Conservation (phyloP, 2,888 invertebrate genomes). For the Deroplatys truncata region DNA sequence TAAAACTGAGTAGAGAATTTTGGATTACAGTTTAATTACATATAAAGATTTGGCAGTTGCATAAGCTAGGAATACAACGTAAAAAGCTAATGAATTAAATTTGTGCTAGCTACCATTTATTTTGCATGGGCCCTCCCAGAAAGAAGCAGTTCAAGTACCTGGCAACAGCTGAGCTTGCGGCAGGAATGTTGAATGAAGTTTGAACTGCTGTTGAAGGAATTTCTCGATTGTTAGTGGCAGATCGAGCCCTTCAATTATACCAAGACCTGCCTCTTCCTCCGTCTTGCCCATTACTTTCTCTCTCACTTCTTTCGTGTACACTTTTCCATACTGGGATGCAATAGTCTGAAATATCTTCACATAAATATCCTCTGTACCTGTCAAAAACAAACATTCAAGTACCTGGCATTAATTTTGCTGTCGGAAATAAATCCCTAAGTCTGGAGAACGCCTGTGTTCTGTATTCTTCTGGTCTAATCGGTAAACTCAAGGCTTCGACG, state of each 20-base stretch:
- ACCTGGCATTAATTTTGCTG: conserved; percentile 15
- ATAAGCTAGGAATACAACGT: no score
- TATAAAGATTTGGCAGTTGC: no score
- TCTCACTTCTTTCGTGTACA: conserved; percentile 75
- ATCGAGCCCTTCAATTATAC: conserved; percentile 61
- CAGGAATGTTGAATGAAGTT: conserved; percentile 57
- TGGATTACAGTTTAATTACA: no score
- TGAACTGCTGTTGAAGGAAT: conserved; percentile 59
- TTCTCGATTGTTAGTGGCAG: conserved; percentile 65
- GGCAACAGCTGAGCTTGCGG: conserved; percentile 60
- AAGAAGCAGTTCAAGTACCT: conserved; percentile 49
- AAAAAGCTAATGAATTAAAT: no score
- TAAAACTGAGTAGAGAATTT: no score
- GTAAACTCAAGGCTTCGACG: conserved; percentile 62
- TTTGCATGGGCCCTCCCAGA: no score
- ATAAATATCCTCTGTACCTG: conserved; percentile 81
- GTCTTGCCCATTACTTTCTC: conserved; percentile 72
- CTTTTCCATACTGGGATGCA: conserved; percentile 66
- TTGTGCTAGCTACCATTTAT: no score
- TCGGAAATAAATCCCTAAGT: neutral
- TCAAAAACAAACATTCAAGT: conserved; percentile 37
- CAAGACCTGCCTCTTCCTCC: conserved; percentile 63
- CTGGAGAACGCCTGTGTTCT: neutral
- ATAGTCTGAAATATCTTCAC: conserved; percentile 67
- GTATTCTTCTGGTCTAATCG: conserved; percentile 64